Base-by-base conservation (phyloP, 2,888 invertebrate species). In the Rhagonycha lutea region DNA sequence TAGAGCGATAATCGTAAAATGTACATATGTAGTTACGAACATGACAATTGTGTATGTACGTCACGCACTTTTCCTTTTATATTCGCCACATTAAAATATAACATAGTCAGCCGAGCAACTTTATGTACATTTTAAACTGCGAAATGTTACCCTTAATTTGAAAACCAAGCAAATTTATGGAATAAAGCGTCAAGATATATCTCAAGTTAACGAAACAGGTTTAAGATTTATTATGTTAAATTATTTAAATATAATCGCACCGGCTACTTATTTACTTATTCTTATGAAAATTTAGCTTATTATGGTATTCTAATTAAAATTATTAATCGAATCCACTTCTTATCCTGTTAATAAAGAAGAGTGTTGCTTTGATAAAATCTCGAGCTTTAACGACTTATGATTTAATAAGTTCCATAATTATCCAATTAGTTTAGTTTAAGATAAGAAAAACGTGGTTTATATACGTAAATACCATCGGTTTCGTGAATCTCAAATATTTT, bases 1-100 rank as follows among this genome's bases (percentile, higher is more conserved):
- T 70, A 62, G 74, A 47, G 3, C 61, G 74, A 65, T 69, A 75
- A 77, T 81, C 82, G 79, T 82, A 81, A 81, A 81, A 73, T 74
- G 74, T 78, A 73, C 80, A 78, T 68, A 60, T 62, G 61, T 23
- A 74, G 26, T 65, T 70, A 67, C 28, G 23, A 47, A 47, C 47
- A 47, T 47, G 47, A 47, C 65, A 67, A 65, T 61, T 65, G 74
- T 61, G 47, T 47, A 47, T 47, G 47, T 47, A 47, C 47, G n/a
- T 47, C 47, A 47, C 47, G 47, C 47, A 47, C 47, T 47, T 47
- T 47, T 47, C 47, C 47, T 47, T 47, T 47, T 47, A 47, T 47
- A 47, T n/a, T 47, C 47, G n/a, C 47, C 47, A 47, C 47, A 47
- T 47, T 47, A 47, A 47, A 47, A 8, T 5, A 47, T 47, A 47